These are phyloP conservation scores for Synaphobranchus kaupii DNA, from an alignment of 2,797 vertebrate genomes.

Conservation along the genomic window DNA sequence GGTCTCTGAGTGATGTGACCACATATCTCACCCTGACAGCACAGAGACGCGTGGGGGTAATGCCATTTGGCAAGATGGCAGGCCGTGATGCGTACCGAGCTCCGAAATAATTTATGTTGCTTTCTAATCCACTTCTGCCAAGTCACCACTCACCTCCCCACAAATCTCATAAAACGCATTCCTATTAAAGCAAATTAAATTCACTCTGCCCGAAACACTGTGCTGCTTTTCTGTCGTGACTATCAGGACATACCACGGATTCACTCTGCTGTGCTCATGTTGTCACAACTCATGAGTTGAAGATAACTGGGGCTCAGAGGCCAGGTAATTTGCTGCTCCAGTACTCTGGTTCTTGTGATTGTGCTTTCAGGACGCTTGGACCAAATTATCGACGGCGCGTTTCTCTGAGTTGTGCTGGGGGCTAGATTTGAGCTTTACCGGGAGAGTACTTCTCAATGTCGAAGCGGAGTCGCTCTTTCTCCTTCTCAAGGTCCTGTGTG, in stretches of 20 bases:
- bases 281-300: constrained; percentile 5
- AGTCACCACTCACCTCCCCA: constrained; percentile 38
- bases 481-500: not conserved
- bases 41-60: constrained; percentile 29
- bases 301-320: not conserved
- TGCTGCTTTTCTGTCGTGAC: not conserved
- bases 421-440: not conserved
- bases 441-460: not conserved
- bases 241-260: not conserved
- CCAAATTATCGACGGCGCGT: not conserved
- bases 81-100: constrained; percentile 24
- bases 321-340: constrained; percentile 10
- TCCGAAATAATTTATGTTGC: constrained; percentile 38
- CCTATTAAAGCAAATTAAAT: constrained; percentile 67
- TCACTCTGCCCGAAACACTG: constrained; percentile 61
- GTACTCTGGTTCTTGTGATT: not conserved
- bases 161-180: constrained; percentile 63
- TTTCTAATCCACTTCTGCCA: constrained; percentile 42
- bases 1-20: constrained; percentile 19
- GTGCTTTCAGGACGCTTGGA: not conserved
- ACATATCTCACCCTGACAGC: constrained; percentile 44
- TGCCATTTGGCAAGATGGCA: constrained; percentile 32
- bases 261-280: not conserved
- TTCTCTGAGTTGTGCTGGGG: not conserved
- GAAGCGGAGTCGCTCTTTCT: not conserved